phyloP scores from a whole-genome alignment of 2,888 invertebrate species.

The Drosophila subquinaria region DNA sequence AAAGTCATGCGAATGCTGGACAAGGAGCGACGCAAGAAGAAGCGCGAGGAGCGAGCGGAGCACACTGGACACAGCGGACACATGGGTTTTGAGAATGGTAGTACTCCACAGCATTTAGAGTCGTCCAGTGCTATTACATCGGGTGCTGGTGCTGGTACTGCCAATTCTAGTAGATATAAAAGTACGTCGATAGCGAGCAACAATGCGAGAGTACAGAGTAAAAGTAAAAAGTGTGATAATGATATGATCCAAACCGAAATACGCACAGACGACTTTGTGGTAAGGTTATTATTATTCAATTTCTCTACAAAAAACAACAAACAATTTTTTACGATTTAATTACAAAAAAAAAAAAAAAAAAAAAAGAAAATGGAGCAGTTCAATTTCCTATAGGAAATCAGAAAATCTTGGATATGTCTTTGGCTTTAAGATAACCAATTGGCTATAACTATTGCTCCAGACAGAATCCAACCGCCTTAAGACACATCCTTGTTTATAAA shows the following conservation, averaged over 20 bases:
- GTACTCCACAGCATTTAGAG: slow-evolving; percentile 74
- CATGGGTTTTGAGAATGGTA: slow-evolving; percentile 64
- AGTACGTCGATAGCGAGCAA: slow-evolving; percentile 55
- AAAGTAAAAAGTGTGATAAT: slow-evolving; percentile 86
- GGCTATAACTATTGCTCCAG: slow-evolving; percentile 2
- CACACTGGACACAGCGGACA: slow-evolving; percentile 35
- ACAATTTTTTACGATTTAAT: slow-evolving; percentile 41
- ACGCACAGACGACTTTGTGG: slow-evolving; percentile 90
- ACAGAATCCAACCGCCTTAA: slow-evolving; percentile 18
- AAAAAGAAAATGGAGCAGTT: slow-evolving; percentile 22
- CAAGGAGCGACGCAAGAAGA: slow-evolving; percentile 88
- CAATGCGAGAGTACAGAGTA: slow-evolving; percentile 77
- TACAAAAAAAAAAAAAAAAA: slow-evolving; percentile 28
- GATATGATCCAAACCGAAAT: slow-evolving; percentile 88
- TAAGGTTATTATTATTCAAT: slow-evolving; percentile 87
- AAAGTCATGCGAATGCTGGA: slow-evolving; percentile 93
- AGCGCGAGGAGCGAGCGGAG: slow-evolving; percentile 79
- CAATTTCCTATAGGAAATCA: slow-evolving; percentile 11
- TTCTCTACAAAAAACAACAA: slow-evolving; percentile 70
- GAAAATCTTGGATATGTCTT: slow-evolving; percentile 41
- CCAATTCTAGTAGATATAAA: slow-evolving; percentile 71
- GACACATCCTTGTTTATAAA: slow-evolving; percentile 27
- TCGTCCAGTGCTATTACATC: slow-evolving; percentile 61
- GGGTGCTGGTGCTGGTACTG: slow-evolving; percentile 39
- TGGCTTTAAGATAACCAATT: slow-evolving; percentile 21